Base-by-base conservation (phyloP, 2,888 invertebrate species). In the Heliconius aoede region DNA sequence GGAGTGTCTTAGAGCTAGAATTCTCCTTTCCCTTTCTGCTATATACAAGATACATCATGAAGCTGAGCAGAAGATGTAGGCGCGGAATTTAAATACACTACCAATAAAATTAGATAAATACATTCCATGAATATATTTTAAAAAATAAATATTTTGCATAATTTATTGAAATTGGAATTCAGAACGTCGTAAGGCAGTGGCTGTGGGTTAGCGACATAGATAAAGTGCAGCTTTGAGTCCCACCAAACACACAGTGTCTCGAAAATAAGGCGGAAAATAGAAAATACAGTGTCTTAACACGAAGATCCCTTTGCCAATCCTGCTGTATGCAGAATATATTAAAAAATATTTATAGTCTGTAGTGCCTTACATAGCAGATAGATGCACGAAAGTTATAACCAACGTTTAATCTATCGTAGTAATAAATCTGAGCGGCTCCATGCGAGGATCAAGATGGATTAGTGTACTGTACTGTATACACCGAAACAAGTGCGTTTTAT, bases 361-460 rank as follows among this genome's bases (percentile, higher is more conserved):
- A 64, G 32, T 11, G 32, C 13, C 13, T 64, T 7, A 46, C 7
- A 36, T 36, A 32, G 5, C 32, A 62, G 21, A 32, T 32, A 30
- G 2, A 40, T 26, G 11, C 28, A 60, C 15, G 26, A 60, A 55
- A 24, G 69, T 15, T 69, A 55, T 55, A 55, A 69, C 51, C 32
- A 69, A 30, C 51, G 51, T 55, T 32, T 8, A 32, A 55, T n/a
- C 24, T 69, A 40, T 46, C 64, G n/a, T 40, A 28, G 61, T 51
- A 69, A 76, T 76, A 69, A 69, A 73, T 71, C 62, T 65, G 68
- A 64, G 62, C 46, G 60, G 72, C 26, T 73, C 55, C 24, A 64
- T 73, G 65, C 69, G 40, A 69, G 69, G 73, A 76, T 76, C 69
- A 71, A 76, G 73, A 76, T 69, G 69, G 69, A 76, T 73, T 46